Evolutionary conservation across 2,113 vertebrate genomes (phyloP).

Genomic region (Corythornis madagascariensis): DNA sequence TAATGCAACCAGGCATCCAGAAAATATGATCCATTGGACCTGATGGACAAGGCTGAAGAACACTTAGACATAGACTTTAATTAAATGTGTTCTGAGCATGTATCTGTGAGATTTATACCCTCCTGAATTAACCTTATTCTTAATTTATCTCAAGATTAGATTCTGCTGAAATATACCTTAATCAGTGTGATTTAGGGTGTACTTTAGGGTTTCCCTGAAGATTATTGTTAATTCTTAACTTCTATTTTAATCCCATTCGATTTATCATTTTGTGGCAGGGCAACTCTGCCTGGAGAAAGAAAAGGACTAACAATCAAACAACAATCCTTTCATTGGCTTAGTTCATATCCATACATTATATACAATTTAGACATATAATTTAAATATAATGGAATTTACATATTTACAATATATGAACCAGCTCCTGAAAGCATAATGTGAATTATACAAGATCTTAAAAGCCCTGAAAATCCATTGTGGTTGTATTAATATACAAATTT

Average conservation of each 20-base stretch:
- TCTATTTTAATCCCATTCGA: background rate
- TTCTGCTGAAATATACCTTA: background rate
- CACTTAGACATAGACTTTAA: background rate
- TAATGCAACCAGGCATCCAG: conserved; percentile 34
- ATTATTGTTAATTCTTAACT: background rate
- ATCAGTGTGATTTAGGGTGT: background rate
- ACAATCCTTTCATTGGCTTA: background rate
- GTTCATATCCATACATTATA: background rate
- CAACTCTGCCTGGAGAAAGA: background rate
- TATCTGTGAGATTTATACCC: background rate
- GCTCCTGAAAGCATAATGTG: background rate
- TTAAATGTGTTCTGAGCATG: background rate
- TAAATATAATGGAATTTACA: background rate
- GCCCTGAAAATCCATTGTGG: background rate
- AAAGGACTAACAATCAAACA: background rate
- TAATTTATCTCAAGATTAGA: background rate
- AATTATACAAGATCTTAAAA: background rate
- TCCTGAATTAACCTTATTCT: background rate
- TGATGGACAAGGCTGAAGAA: background rate
- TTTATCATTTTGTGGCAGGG: background rate
- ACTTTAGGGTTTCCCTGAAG: background rate
- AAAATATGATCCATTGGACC: background rate
- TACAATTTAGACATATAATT: background rate
- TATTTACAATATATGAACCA: background rate
- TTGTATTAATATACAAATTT: background rate